Evolutionary conservation across 1,140 invertebrate genomes (phyloP), one percentile per base, ranked within the genome.

Genomic region (Drosophila bocki): DNA sequence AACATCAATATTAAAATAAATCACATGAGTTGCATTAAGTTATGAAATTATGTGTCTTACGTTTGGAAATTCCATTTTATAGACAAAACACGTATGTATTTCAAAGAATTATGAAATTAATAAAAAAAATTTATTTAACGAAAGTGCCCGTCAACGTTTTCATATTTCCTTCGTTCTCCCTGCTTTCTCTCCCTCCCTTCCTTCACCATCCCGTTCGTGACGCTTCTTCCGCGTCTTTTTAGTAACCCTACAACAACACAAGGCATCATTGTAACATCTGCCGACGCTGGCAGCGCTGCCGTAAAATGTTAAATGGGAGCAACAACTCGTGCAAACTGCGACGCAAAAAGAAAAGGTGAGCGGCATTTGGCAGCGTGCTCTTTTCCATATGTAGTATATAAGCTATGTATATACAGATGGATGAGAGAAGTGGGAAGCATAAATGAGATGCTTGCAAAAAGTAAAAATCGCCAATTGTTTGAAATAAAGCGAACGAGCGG

Each of bases 291-390:
- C 64, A 35, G 35, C 67, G 50, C 57, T 78, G 63, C 62, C 63
- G 39, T 26, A 75, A 71, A 75, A 76, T 87, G 80, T 83, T 80
- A 83, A 87, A 88, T 87, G 84, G 77, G 80, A 88, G 77, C 84
- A 87, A 87, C 80, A 87, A 87, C 83, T 87, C 77, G 64, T 78
- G 77, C 80, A 87, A 88, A 88, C 84, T 87, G 84, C 80, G 84
- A 63, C 84, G 80, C 80, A 83, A 88, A 87, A 87, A 75, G 57
- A 63, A 67, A 85, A 83, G 84, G 83, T 84, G 81, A 84, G 82
- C 82, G 81, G 54, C 70, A 78, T 65, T 60, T 70, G 77, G 59
- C 78, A 63, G 61, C 67, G 65, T 65, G 78, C 62, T 65, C 69
- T 78, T 69, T 67, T 60, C 45, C 61, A 81, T 72, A 60, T 70